These are phyloP conservation scores for Laticauda laticaudata DNA, from an alignment of 2,113 vertebrate species.

Conservation along the genomic window DNA sequence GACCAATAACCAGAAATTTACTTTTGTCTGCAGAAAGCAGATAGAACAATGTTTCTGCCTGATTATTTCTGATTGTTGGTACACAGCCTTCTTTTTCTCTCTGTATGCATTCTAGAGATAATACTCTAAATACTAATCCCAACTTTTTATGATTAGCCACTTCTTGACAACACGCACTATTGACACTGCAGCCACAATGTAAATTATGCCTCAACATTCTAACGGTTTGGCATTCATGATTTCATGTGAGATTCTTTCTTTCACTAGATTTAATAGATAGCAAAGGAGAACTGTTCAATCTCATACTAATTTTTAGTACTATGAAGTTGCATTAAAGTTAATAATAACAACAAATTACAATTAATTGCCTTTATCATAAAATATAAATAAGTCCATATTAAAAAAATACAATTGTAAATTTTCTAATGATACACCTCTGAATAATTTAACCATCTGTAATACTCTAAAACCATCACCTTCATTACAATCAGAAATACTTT, in stretches of 20 bases:
- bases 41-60: not conserved
- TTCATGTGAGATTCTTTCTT: not conserved
- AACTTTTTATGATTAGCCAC: not conserved
- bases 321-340: not conserved
- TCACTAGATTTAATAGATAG: not conserved
- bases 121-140: not conserved
- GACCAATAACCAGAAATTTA: not conserved
- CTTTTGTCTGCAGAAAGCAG: not conserved
- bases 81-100: not conserved
- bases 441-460: not conserved
- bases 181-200: not conserved
- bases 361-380: not conserved
- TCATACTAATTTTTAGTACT: not conserved
- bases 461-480: not conserved
- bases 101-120: not conserved
- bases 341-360: not conserved
- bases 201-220: not conserved
- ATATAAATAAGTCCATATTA: not conserved
- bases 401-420: not conserved
- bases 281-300: not conserved
- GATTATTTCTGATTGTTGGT: not conserved
- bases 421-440: not conserved
- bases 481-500: slow-evolving; percentile 2
- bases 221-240: not conserved
- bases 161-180: not conserved